Evolutionary conservation across 2,797 vertebrate genomes (phyloP).

Genomic region (Lepus townsendii): DNA sequence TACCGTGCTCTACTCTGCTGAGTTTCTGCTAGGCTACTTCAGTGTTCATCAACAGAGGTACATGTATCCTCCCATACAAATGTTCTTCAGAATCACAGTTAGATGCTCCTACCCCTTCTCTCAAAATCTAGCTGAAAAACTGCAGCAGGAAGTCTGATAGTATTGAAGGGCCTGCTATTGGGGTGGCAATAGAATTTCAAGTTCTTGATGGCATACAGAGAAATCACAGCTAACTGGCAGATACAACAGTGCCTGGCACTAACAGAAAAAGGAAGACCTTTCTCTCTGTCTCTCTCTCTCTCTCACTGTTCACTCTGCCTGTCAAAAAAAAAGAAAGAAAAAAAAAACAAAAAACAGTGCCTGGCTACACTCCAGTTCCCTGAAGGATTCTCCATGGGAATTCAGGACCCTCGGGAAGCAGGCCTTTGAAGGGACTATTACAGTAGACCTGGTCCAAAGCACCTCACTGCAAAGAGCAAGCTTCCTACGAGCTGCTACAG

Average conservation of each 20-base stretch:
- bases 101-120: background rate
- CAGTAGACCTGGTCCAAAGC: background rate
- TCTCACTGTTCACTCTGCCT: no score
- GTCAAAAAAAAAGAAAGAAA: no score
- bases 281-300: no score
- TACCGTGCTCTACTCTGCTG: background rate
- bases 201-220: conserved; percentile 59
- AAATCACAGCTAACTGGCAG: background rate
- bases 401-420: background rate
- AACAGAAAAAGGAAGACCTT: no score
- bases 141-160: background rate
- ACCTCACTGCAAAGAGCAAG: background rate
- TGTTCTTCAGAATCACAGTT: conserved; percentile 20
- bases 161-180: background rate
- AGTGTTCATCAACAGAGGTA: background rate
- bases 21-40: conserved; percentile 13
- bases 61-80: conserved; percentile 40
- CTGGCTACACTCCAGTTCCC: background rate
- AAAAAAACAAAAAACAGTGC: background rate
- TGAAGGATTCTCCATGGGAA: background rate
- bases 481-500: background rate
- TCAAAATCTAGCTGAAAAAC: background rate
- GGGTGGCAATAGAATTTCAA: conserved; percentile 48
- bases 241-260: background rate
- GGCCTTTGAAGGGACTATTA: background rate